Evolutionary conservation across 2,888 invertebrate genomes (phyloP).

Genomic region (Rhagium mordax): DNA sequence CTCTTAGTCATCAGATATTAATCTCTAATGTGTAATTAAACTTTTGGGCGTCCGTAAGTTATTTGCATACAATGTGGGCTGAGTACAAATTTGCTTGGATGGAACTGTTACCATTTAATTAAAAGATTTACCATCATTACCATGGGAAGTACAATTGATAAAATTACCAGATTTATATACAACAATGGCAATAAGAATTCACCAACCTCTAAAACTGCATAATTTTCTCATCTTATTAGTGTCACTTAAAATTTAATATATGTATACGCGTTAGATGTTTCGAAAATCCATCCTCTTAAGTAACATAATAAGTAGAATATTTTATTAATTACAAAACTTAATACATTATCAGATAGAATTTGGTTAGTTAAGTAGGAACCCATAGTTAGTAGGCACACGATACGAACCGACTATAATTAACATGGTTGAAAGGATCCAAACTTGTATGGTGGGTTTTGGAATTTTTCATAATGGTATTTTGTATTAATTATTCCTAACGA

Average conservation of each 20-base stretch:
- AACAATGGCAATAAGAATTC: neutral
- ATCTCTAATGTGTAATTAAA: conserved; percentile 35
- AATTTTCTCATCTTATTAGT: neutral
- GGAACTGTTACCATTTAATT: conserved; percentile 6
- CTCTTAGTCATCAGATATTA: conserved; percentile 19
- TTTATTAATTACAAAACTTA: neutral
- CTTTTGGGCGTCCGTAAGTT: conserved; percentile 10
- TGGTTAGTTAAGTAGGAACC: conserved; percentile 9
- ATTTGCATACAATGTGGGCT: conserved; percentile 26
- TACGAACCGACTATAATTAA: conserved; percentile 24
- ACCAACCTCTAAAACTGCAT: neutral
- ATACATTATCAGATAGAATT: conserved; percentile 10
- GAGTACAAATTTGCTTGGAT: conserved; percentile 10
- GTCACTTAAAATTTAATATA: neutral
- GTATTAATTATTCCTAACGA: conserved; percentile 45
- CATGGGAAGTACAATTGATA: neutral
- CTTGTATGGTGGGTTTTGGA: conserved; percentile 43
- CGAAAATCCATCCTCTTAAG: neutral
- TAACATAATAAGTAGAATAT: neutral
- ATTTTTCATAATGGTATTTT: conserved; percentile 42
- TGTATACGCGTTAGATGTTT: neutral
- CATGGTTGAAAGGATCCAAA: conserved; percentile 35
- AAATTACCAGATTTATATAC: conserved; percentile 15
- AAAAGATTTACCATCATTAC: conserved; percentile 7
- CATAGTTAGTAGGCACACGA: conserved; percentile 12